Base-by-base conservation (phyloP, 1,140 invertebrate species). In the Drosophila pectinifera region DNA sequence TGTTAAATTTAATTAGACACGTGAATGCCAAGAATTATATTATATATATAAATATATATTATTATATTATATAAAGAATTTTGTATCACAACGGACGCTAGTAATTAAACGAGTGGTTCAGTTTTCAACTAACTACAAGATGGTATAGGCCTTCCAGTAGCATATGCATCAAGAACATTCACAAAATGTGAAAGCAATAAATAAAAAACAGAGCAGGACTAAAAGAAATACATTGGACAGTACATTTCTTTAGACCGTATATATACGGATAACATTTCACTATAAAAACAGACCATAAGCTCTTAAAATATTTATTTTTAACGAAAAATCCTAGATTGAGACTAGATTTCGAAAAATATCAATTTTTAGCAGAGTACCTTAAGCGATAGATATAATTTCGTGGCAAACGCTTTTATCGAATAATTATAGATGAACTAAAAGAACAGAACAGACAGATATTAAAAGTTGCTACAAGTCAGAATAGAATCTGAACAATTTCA, bases 401-500 rank as follows among this genome's bases (percentile, higher is more conserved):
- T n/a, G n/a, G n/a, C n/a, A n/a, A n/a, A n/a, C n/a, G n/a, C n/a
- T n/a, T n/a, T n/a, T n/a, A n/a, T n/a, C n/a, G n/a, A n/a, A n/a
- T n/a, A n/a, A n/a, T n/a, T n/a, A n/a, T n/a, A n/a, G n/a, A n/a
- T n/a, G n/a, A n/a, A n/a, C n/a, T n/a, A n/a, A n/a, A n/a, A n/a
- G n/a, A n/a, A n/a, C n/a, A n/a, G n/a, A n/a, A n/a, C n/a, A n/a
- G 16, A 48, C 22, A 28, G 24, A 24, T 46, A 6, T 26, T 46
- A 26, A 46, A 46, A 46, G 45, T 46, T 22, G 24, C 45, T 48
- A 26, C 45, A 48, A 48, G 13, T 24, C n/a, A 22, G 7, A 26
- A 46, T 42, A 20, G 13, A 26, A 48, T 1, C 45, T 46, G 22
- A 11, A 22, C 20, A 48, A 22, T 7, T 16, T 48, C 22, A 48